Evolutionary conservation across 2,888 invertebrate genomes (phyloP).

Genomic region (Pollenia amentaria): DNA sequence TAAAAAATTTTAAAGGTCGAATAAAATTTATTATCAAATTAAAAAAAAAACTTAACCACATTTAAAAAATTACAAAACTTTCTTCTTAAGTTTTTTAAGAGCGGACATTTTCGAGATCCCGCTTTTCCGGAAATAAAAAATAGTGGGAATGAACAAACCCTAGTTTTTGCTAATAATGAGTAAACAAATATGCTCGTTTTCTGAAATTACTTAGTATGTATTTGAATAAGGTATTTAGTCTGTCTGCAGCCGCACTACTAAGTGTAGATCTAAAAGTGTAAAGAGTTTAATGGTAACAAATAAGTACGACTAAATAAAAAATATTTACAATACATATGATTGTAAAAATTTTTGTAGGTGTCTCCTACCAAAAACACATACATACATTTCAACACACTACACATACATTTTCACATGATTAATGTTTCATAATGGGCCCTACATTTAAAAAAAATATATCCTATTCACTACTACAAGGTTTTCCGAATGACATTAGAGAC

Average conservation of each 20-base stretch:
- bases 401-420: conserved; percentile 56
- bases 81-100: no score
- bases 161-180: conserved; percentile 33
- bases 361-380: conserved; percentile 9
- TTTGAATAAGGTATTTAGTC: conserved; percentile 38
- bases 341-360: conserved; percentile 53
- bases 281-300: conserved; percentile 70
- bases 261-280: conserved; percentile 54
- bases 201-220: conserved; percentile 49
- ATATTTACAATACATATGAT: background rate
- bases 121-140: no score
- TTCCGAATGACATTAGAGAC: conserved; percentile 54
- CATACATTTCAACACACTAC: background rate
- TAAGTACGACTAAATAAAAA: conserved; percentile 44
- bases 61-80: no score
- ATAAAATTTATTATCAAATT: no score
- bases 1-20: no score
- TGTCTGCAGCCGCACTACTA: background rate
- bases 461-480: background rate
- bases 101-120: no score
- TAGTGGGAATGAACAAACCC: no score
- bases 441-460: conserved; percentile 30
- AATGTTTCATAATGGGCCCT: conserved; percentile 71
- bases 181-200: conserved; percentile 20
- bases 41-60: no score